Evolutionary conservation across 1,140 invertebrate species (phyloP).

Genomic region (Ephestia elutella): DNA sequence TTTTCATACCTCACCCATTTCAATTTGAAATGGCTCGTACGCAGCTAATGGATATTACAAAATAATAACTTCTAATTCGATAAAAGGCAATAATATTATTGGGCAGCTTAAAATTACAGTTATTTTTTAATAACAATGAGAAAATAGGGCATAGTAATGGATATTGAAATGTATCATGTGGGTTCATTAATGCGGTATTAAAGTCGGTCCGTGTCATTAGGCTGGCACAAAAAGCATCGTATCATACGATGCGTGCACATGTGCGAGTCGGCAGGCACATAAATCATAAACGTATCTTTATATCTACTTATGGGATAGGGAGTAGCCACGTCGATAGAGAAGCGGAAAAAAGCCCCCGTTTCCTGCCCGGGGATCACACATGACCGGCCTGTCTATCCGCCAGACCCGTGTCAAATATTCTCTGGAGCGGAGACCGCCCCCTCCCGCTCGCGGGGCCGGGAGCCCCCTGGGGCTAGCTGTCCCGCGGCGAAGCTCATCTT

Average conservation of each 20-base stretch:
- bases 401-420: conserved; percentile 74
- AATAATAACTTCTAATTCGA: conserved; percentile 37
- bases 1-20: conserved; percentile 48
- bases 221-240: conserved; percentile 41
- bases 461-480: conserved; percentile 63
- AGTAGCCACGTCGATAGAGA: conserved; percentile 59
- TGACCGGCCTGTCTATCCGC: conserved; percentile 73
- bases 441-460: conserved; percentile 41
- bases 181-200: conserved; percentile 36
- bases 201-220: conserved; percentile 41
- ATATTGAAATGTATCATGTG: conserved; percentile 29
- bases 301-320: conserved; percentile 45
- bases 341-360: conserved; percentile 68
- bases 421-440: conserved; percentile 69
- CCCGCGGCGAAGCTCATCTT: conserved; percentile 72
- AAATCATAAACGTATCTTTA: conserved; percentile 66
- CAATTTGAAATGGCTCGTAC: conserved; percentile 46
- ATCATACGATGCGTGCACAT: conserved; percentile 59
- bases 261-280: conserved; percentile 52
- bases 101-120: conserved; percentile 20
- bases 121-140: conserved; percentile 21
- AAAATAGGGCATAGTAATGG: conserved; percentile 25
- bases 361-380: conserved; percentile 71
- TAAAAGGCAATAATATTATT: conserved; percentile 34
- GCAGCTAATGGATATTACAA: conserved; percentile 31